Base-by-base conservation (phyloP, 2,797 vertebrate species). In the Menidia menidia region DNA sequence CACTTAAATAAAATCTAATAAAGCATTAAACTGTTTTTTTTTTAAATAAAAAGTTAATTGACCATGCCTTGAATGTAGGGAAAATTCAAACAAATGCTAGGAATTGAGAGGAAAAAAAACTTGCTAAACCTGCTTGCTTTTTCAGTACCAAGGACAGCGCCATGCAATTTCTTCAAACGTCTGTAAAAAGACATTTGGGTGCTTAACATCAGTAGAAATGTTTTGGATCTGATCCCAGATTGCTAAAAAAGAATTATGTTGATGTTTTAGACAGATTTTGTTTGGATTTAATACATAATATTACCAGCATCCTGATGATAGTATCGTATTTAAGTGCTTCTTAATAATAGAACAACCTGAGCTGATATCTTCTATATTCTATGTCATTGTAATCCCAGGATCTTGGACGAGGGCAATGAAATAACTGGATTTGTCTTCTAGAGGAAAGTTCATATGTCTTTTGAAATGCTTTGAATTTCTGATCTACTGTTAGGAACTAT, bases 131-230 rank as follows among this genome's bases (percentile, higher is more conserved):
- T 43, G 25, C 52, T 0, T 45, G 30, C 57, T 18, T 33, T 8
- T 68, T 68, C 66, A 68, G 66, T 30, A 60, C 57, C 66, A 68
- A 2, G 48, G 39, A 60, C 55, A 68, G 55, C 31, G 16, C 7
- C 43, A 48, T 9, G 3, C 10, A 6, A 68, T 11, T 33, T 15
- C 9, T 30, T 8, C 19, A 33, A 44, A 32, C 2, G 32, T 3
- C 14, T 39, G 33, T 10, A 25, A 25, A 25, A 25, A 18, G 16
- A 39, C 35, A 39, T 39, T 4, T n/a, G 5, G 10, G 2, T 18
- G 3, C 9, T n/a, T 10, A 19, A 19, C 3, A 10, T n/a, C 7
- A 50, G 25, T 3, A 25, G 11, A 10, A 18, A 9, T 9, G 1
- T 50, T 50, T 18, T 50, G 6, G 25, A 19, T 18, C 10, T 25